A percentile compares a stretch with the other conserved stretches of the same genome.
Conservation (phyloP, 2,113 vertebrate genomes). For the Leucosticte australis region DNA sequence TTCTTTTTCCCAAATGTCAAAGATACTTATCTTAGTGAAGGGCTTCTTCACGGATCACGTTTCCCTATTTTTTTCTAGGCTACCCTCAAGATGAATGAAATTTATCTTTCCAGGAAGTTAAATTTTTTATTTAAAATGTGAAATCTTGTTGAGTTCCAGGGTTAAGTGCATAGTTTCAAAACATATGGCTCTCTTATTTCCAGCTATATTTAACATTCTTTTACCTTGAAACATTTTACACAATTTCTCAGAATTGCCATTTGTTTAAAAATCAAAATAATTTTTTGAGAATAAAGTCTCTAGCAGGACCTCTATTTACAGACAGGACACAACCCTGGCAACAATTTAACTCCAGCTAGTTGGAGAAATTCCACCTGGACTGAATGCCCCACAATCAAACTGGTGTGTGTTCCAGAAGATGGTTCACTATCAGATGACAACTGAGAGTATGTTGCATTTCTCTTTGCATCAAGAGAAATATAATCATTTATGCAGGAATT, state of each 20-base stretch:
- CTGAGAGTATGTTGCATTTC: neutral
- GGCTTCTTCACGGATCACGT: neutral
- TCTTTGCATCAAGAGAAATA: neutral
- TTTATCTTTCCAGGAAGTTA: constrained; percentile 47
- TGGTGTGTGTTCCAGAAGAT: neutral
- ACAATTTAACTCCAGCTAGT: neutral
- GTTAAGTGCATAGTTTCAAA: constrained; percentile 43
- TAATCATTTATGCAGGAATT: neutral
- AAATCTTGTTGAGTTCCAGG: constrained; percentile 30
- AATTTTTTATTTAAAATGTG: constrained; percentile 43
- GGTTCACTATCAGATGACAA: neutral
- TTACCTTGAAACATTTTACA: constrained; percentile 51
- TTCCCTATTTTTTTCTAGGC: neutral
- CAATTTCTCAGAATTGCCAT: constrained; percentile 45
- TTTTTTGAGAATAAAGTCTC: neutral
- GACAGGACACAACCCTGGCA: constrained; percentile 17
- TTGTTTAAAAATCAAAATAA: neutral
- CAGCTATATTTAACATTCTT: constrained; percentile 56
- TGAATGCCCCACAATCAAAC: neutral
- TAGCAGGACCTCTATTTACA: neutral
- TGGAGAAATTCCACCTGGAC: constrained; percentile 55
- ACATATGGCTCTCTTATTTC: constrained; percentile 57
- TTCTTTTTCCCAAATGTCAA: neutral
- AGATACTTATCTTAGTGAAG: constrained; percentile 29
- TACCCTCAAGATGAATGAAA: constrained; percentile 3